Percentiles rank a stretch among this genome's conserved stretches.
Conservation (phyloP, 1,140 invertebrate species). For the Procambarus virginalis region DNA sequence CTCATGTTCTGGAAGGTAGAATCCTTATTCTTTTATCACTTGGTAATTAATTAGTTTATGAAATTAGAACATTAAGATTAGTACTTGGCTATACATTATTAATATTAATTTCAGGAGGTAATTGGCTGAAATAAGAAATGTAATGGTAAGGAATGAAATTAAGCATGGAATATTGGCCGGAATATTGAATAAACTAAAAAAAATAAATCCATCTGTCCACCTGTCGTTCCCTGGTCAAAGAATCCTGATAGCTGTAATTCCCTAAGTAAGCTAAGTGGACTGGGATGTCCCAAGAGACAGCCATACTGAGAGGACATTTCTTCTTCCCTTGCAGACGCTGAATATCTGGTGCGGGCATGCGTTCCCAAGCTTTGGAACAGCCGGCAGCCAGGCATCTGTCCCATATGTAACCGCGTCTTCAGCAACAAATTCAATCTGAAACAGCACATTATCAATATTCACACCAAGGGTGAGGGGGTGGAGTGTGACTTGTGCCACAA, state of each 20-base stretch:
- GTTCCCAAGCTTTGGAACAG: conserved; percentile 75
- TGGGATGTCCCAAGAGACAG: conserved; percentile 56
- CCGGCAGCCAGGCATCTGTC: conserved; percentile 82
- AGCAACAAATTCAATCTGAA: conserved; percentile 72
- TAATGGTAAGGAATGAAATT: conserved; percentile 62
- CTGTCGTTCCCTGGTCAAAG: conserved; percentile 62
- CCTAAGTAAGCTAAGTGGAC: conserved; percentile 65
- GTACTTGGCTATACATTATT: conserved; percentile 45
- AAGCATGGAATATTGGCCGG: conserved; percentile 54
- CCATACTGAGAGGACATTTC: conserved; percentile 70
- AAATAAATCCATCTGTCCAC: conserved; percentile 58
- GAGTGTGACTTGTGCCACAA: conserved; percentile 71
- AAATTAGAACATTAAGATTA: conserved; percentile 33
- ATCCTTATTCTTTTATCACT: conserved; percentile 50
- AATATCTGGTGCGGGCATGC: conserved; percentile 69
- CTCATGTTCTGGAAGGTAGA: conserved; percentile 39
- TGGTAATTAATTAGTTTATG: conserved; percentile 39
- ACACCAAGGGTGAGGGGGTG: conserved; percentile 71
- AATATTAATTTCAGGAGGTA: conserved; percentile 59
- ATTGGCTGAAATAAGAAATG: conserved; percentile 18
- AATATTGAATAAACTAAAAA: conserved; percentile 39
- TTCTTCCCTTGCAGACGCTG: conserved; percentile 70
- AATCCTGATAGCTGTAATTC: conserved; percentile 49
- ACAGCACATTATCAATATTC: conserved; percentile 73
- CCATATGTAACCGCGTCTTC: conserved; percentile 79